Conservation (phyloP, 2,888 invertebrate genomes). For the Octonoba sinensis region DNA sequence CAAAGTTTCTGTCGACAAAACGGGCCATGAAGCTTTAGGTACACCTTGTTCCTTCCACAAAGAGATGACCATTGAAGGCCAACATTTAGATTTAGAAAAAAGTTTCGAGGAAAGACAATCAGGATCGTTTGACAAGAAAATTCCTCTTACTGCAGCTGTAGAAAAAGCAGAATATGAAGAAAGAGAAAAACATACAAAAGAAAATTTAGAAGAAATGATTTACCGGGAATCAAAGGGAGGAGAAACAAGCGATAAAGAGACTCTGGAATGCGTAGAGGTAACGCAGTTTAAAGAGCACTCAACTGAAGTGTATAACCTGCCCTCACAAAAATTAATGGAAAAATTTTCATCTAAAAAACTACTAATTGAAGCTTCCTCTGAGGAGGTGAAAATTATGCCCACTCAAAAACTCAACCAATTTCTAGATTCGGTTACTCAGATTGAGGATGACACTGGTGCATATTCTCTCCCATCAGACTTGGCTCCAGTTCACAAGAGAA, state of each 20-base stretch:
- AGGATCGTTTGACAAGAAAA: constrained; percentile 26
- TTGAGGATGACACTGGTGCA: background rate
- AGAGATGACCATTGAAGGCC: constrained; percentile 36
- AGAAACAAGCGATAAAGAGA: constrained; percentile 34
- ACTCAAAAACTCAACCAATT: constrained; percentile 42
- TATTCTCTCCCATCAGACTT: constrained; percentile 40
- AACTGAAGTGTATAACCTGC: constrained; percentile 40
- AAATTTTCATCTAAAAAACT: constrained; percentile 53
- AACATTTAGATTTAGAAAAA: constrained; percentile 19
- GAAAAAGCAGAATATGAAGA: constrained; percentile 59
- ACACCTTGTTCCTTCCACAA: constrained; percentile 60
- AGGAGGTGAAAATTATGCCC: constrained; percentile 11
- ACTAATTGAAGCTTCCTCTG: constrained; percentile 25
- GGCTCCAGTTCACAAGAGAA: constrained; percentile 41
- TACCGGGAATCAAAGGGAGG: constrained; percentile 23
- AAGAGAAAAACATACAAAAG: constrained; percentile 36
- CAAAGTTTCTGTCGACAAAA: constrained; percentile 41
- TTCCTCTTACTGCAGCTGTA: constrained; percentile 6
- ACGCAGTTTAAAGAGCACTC: constrained; percentile 38
- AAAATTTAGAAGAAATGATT: constrained; percentile 24
- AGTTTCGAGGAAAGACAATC: constrained; percentile 27
- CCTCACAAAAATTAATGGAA: constrained; percentile 45
- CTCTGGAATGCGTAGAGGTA: constrained; percentile 49
- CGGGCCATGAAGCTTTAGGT: constrained; percentile 56
- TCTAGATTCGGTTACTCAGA: constrained; percentile 49